These are phyloP conservation scores for Acyrthosiphon pisum DNA, from an alignment of 1,140 invertebrate genomes.

Conservation along the genomic window DNA sequence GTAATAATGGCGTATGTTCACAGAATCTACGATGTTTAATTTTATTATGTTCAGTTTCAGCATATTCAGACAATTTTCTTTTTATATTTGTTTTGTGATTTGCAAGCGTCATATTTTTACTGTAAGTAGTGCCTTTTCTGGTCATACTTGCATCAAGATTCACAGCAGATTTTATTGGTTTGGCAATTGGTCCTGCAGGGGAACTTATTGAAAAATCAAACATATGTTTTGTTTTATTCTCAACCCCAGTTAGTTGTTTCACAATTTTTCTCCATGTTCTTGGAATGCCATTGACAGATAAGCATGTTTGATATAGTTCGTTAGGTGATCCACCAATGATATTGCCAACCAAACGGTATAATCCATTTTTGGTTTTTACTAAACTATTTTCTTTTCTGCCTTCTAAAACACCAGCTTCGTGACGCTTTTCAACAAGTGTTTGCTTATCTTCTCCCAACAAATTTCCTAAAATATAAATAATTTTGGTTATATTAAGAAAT, in stretches of 20 bases:
- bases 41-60: neutral
- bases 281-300: neutral
- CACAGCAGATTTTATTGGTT: neutral
- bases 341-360: slow-evolving; percentile 40
- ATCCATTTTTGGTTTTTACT: slow-evolving; percentile 24
- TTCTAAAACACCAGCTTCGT: slow-evolving; percentile 31
- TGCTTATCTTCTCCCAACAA: neutral
- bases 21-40: neutral
- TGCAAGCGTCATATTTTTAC: neutral
- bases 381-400: neutral
- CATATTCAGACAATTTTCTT: slow-evolving; percentile 29
- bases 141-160: slow-evolving; percentile 20
- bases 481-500: neutral
- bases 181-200: slow-evolving; percentile 17
- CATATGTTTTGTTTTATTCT: neutral
- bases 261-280: slow-evolving; percentile 7
- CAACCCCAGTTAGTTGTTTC: neutral
- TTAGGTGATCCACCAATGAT: slow-evolving; percentile 36
- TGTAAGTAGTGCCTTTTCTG: slow-evolving; percentile 14
- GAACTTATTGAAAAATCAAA: slow-evolving; percentile 41
- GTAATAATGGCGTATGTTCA: neutral
- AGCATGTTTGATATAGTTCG: neutral
- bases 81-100: neutral
- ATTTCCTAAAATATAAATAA: slow-evolving; percentile 18
- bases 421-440: slow-evolving; percentile 20